Evolutionary conservation across 2,797 vertebrate genomes (phyloP).

Genomic region (Oophaga sylvatica): DNA sequence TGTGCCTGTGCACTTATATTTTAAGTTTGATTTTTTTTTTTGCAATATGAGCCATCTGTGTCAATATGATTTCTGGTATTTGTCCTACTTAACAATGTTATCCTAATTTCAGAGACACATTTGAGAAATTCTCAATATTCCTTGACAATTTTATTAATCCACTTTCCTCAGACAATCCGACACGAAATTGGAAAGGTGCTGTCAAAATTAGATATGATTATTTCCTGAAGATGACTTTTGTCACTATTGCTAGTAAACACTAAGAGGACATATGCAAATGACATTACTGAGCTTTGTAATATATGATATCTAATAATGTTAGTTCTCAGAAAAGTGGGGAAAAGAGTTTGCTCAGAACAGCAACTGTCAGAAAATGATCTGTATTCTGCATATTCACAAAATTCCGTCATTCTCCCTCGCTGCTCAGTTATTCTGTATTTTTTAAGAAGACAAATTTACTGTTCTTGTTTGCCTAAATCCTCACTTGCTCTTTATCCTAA

Average conservation of each 20-base stretch:
- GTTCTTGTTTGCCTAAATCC: slow-evolving; percentile 57
- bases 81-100: slow-evolving; percentile 29
- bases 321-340: neutral
- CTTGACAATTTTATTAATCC: neutral
- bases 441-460: slow-evolving; percentile 43
- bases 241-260: slow-evolving; percentile 5
- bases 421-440: slow-evolving; percentile 34
- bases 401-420: slow-evolving; percentile 21
- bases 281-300: neutral
- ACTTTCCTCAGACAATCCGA: neutral
- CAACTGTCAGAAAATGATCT: slow-evolving; percentile 9
- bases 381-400: neutral
- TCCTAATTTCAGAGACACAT: slow-evolving; percentile 20
- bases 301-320: slow-evolving; percentile 35
- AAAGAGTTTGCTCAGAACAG: neutral
- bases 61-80: slow-evolving; percentile 37
- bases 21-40: slow-evolving; percentile 25
- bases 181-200: neutral
- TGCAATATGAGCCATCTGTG: slow-evolving; percentile 14
- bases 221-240: neutral
- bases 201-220: slow-evolving; percentile 4
- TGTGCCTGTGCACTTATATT: slow-evolving; percentile 13
- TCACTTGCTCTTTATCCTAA: slow-evolving; percentile 42
- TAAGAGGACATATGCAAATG: slow-evolving; percentile 5
- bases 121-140: neutral